phyloP scores from a whole-genome alignment of 2,113 vertebrate species.

The Tylochromis polylepis region DNA sequence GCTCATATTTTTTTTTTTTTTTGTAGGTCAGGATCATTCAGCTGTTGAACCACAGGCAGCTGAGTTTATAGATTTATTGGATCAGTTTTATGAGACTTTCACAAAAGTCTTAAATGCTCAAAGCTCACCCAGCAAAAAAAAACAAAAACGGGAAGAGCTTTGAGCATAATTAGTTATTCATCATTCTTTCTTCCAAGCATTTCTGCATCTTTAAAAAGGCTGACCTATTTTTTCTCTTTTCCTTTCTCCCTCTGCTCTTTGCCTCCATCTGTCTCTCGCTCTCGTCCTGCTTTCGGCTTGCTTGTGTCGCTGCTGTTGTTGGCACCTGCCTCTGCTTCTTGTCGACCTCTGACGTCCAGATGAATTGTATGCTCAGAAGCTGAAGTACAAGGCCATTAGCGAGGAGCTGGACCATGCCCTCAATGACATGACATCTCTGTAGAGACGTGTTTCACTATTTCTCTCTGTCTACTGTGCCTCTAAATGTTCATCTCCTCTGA shows the following conservation, averaged over 20 bases:
- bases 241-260: slow-evolving; percentile 28
- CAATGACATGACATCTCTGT: slow-evolving; percentile 88
- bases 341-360: slow-evolving; percentile 72
- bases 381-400: slow-evolving; percentile 93
- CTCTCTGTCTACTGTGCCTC: neutral
- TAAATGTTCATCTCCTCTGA: neutral
- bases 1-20: neutral
- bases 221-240: slow-evolving; percentile 57
- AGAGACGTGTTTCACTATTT: slow-evolving; percentile 40
- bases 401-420: slow-evolving; percentile 91
- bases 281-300: slow-evolving; percentile 47
- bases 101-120: neutral
- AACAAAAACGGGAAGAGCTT: neutral
- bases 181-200: slow-evolving; percentile 39
- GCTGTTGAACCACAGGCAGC: neutral
- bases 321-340: slow-evolving; percentile 51
- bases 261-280: slow-evolving; percentile 40
- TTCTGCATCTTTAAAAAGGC: slow-evolving; percentile 45
- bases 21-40: slow-evolving; percentile 26
- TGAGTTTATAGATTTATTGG: slow-evolving; percentile 9
- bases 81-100: slow-evolving; percentile 12
- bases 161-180: neutral
- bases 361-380: slow-evolving; percentile 89
- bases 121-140: neutral
- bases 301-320: slow-evolving; percentile 63